These are phyloP conservation scores for Emydura subglobosa DNA, from an alignment of 2,113 vertebrate species.

Conservation along the genomic window DNA sequence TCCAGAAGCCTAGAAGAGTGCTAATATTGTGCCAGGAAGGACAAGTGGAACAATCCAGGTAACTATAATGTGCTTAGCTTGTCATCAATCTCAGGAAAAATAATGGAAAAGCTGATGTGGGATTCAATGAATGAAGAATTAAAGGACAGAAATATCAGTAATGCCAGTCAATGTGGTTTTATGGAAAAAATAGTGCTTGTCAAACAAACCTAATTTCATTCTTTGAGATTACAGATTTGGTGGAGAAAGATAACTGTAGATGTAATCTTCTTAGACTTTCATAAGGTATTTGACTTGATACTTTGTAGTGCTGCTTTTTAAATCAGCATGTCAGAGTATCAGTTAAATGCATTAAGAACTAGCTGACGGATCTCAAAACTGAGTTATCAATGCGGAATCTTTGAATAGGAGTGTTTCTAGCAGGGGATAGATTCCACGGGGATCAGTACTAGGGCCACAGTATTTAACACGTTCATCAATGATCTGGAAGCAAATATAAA, in stretches of 20 bases:
- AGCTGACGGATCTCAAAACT: neutral
- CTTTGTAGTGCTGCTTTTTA: neutral
- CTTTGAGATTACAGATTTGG: neutral
- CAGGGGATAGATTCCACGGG: neutral
- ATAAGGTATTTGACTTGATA: neutral
- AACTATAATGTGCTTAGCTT: conserved; percentile 26
- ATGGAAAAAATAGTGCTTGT: neutral
- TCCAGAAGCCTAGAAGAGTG: neutral
- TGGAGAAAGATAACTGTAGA: neutral
- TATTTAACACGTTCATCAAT: neutral
- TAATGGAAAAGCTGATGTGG: neutral
- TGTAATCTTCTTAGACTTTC: neutral
- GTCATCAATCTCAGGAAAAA: neutral
- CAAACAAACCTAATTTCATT: neutral
- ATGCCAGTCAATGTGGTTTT: neutral
- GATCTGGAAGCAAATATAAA: neutral
- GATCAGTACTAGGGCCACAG: neutral
- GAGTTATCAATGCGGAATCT: neutral
- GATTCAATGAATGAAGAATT: conserved; percentile 10
- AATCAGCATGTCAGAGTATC: neutral
- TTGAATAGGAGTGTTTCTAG: neutral
- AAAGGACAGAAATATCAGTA: neutral
- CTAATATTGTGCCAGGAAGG: neutral
- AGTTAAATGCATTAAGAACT: neutral
- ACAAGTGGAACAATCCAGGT: conserved; percentile 2